Base-by-base conservation (phyloP, 1,140 invertebrate genomes). In the Drosophila nannoptera region DNA sequence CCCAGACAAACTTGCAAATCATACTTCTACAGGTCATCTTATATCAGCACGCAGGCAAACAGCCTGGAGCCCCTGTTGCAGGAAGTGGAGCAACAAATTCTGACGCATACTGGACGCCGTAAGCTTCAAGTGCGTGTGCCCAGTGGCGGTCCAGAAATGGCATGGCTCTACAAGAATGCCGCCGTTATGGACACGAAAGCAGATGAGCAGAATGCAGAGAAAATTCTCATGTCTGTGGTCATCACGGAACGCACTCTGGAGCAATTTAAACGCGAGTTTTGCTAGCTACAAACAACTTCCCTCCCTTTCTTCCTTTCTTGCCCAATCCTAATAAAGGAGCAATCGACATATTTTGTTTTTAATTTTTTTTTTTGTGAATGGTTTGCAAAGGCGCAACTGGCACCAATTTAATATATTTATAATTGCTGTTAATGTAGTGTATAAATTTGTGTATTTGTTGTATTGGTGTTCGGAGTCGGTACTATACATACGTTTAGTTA, bases 81-180 rank as follows among this genome's bases (percentile, higher is more conserved):
- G 5, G 81, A 90, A 63, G 90, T 95, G 40, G 91, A 96, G 82
- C 63, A 92, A 40, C 77, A 90, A 53, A 80, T 96, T 45, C 70
- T 95, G n/a, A 78, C 32, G 81, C 86, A 4, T 22, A 93, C 93
- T 0, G 91, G 90, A 9, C 87, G 93, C 61, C 81, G 89, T 16
- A 84, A 90, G 42, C 90, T 93, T 32, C 92, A 89, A 59, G 91
- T 95, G 62, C 90, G 91, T 65, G 92, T 95, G 11, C 90, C 90
- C 60, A 90, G 90, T 59, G 93, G 93, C 35, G 93, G 94, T 31
- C 65, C 88, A 5, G 92, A 91, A 75, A 91, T 91, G 80, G 91
- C 92, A 14, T 95, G 94, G 94, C 81, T 96, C 5, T 93, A 94
- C 73, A 94, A 94, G 89, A 91, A 95, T 87, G 89, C 92, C 7